A percentile compares a stretch with the other conserved stretches of the same genome.
Conservation (phyloP, 2,888 invertebrate species). For the Melinopterus prodromus region DNA sequence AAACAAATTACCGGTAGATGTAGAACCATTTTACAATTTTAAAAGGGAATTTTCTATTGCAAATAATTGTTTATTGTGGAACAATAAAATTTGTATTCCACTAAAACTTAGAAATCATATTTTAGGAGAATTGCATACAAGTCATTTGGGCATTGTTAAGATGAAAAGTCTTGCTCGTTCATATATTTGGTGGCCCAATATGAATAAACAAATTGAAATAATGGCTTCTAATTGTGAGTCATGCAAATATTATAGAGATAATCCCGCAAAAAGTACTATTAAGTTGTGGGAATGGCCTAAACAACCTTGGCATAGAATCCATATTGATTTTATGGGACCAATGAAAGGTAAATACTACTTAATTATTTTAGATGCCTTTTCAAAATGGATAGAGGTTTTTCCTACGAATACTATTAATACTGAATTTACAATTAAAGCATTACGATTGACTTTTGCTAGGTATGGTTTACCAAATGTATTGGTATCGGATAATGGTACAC, state of each 20-base stretch:
- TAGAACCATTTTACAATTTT: neutral
- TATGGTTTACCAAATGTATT: too few relatives aligned
- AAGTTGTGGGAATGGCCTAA: constrained; percentile 21
- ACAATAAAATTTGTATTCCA: constrained; percentile 16
- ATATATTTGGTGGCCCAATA: constrained; percentile 16
- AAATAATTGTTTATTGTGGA: constrained; percentile 12
- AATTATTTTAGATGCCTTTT: too few relatives aligned
- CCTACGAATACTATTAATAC: too few relatives aligned
- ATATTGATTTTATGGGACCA: neutral
- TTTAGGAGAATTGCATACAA: constrained; percentile 12
- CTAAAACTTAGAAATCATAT: constrained; percentile 9
- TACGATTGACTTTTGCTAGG: too few relatives aligned
- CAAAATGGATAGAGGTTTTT: too few relatives aligned
- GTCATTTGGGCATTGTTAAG: neutral
- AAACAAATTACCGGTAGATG: too few relatives aligned
- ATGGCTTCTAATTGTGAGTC: neutral
- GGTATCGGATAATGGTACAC: too few relatives aligned
- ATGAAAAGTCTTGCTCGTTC: neutral
- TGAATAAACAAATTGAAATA: constrained; percentile 10
- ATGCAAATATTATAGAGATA: constrained; percentile 11
- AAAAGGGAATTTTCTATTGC: constrained; percentile 7
- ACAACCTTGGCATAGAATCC: constrained; percentile 10
- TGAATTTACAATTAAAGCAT: too few relatives aligned
- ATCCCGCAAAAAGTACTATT: constrained; percentile 11
- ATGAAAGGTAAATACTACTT: too few relatives aligned